Base-by-base conservation (phyloP, 1,140 invertebrate genomes). In the Hylaeus volcanicus region DNA sequence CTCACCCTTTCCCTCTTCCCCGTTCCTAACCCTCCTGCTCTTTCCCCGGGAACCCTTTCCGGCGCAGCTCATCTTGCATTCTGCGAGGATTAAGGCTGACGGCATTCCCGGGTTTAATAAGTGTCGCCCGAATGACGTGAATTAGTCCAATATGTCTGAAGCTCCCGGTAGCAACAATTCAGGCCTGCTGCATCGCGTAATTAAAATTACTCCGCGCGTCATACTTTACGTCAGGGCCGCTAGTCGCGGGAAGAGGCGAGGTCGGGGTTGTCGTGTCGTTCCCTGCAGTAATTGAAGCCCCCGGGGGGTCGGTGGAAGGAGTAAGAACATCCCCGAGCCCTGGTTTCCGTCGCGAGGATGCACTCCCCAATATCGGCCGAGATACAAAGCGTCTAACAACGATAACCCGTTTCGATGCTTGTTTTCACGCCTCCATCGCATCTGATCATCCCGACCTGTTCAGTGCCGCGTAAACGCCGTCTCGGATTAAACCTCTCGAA, bases 51-150 rank as follows among this genome's bases (percentile, higher is more conserved):
- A 26, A 2, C 43, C 75, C 65, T 39, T 71, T 79, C 60, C 11
- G 72, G 72, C 66, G 9, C 63, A 53, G 61, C 79, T 75, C 74
- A 86, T 89, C 81, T 81, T 74, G 83, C 85, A 87, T 90, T 89
- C 83, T 82, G 65, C 83, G 63, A 88, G 87, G 84, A 90, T 88
- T 89, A 90, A 88, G 84, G 87, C 82, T 83, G 89, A 89, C 86
- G 84, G 87, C 89, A 91, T 91, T 90, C 87, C 84, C 82, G 82
- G 86, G 89, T 89, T 91, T 90, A 91, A 91, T 91, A 90, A 91
- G 89, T 90, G 90, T 91, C 89, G 85, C 76, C 66, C 79, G 84
- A 90, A 91, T 88, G 89, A 90, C 89, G 83, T 87, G 85, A 91
- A 89, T 91, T 91, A 91, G 88, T 90, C 82, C 87, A 89, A 91